phyloP scores from a whole-genome alignment of 2,888 invertebrate species.

The Lasioglossum zephyrum region DNA sequence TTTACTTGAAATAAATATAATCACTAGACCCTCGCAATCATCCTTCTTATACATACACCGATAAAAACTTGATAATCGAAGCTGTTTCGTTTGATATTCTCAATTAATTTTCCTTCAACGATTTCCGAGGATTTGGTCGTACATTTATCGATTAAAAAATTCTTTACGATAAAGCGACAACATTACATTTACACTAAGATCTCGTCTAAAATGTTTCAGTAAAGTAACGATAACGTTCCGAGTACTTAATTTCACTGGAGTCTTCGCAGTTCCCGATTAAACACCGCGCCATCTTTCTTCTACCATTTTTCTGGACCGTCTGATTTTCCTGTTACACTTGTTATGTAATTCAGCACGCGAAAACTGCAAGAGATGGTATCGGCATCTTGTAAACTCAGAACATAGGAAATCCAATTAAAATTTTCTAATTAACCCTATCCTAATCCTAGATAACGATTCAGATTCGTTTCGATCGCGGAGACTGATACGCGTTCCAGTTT shows the following conservation, averaged over 20 bases:
- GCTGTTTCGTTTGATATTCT: not conserved
- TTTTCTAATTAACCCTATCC: not conserved
- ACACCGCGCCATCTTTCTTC: constrained; percentile 28
- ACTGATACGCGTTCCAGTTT: constrained; percentile 33
- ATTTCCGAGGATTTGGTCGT: not conserved
- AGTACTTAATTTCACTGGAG: not conserved
- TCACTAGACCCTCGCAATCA: not conserved
- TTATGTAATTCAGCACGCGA: constrained; percentile 36
- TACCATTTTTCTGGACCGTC: constrained; percentile 16
- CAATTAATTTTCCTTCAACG: not conserved
- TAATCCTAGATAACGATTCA: not conserved
- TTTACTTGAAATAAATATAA: not conserved
- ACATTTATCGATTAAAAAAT: not conserved
- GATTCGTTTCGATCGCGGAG: not conserved
- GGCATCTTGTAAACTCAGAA: not conserved
- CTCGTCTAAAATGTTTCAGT: not conserved
- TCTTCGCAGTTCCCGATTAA: constrained; percentile 1
- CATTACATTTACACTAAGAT: not conserved
- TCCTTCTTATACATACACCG: not conserved
- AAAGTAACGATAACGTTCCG: not conserved
- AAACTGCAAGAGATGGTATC: constrained; percentile 16
- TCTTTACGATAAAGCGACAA: not conserved
- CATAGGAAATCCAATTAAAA: not conserved
- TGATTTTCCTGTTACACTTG: constrained; percentile 11
- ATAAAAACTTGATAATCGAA: not conserved